These are phyloP conservation scores for Drosophila yooni DNA, from an alignment of 2,888 invertebrate species.

Conservation along the genomic window DNA sequence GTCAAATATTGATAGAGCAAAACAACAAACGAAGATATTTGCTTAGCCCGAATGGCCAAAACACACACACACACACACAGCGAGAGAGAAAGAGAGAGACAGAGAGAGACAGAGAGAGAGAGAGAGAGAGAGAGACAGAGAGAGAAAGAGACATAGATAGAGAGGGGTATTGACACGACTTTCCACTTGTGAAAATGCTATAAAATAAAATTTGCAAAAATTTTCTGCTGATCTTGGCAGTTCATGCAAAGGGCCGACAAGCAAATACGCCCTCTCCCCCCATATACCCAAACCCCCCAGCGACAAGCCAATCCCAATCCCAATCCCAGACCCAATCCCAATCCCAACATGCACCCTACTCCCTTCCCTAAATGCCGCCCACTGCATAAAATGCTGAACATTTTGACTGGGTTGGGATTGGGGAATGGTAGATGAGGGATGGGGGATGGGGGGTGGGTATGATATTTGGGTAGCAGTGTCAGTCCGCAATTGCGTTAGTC, in stretches of 20 bases:
- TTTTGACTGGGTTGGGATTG: not conserved
- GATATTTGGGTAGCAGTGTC: conserved; percentile 44
- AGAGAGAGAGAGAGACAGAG: not conserved
- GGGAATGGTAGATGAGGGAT: too few relatives aligned
- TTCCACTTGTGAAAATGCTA: conserved; percentile 80
- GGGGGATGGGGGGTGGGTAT: not conserved
- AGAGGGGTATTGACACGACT: conserved; percentile 65
- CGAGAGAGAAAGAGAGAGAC: not conserved
- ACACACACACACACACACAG: conserved; percentile 30
- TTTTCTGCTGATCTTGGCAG: conserved; percentile 82
- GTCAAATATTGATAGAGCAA: conserved; percentile 79
- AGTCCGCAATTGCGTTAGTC: conserved; percentile 79
- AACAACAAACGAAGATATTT: conserved; percentile 80
- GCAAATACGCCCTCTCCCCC: conserved; percentile 56
- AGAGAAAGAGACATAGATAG: conserved; percentile 1
- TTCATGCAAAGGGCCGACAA: conserved; percentile 69
- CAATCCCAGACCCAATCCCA: conserved; percentile 14
- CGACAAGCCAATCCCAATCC: conserved; percentile 12
- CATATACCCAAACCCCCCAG: too few relatives aligned
- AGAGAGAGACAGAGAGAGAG: not conserved
- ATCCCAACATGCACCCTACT: conserved; percentile 3
- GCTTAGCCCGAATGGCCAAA: conserved; percentile 70
- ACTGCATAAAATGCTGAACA: conserved; percentile 64
- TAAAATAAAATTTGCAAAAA: conserved; percentile 81
- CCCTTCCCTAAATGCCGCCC: conserved; percentile 43